Conservation (phyloP, 1,140 invertebrate species). For the Magallana gigas region DNA sequence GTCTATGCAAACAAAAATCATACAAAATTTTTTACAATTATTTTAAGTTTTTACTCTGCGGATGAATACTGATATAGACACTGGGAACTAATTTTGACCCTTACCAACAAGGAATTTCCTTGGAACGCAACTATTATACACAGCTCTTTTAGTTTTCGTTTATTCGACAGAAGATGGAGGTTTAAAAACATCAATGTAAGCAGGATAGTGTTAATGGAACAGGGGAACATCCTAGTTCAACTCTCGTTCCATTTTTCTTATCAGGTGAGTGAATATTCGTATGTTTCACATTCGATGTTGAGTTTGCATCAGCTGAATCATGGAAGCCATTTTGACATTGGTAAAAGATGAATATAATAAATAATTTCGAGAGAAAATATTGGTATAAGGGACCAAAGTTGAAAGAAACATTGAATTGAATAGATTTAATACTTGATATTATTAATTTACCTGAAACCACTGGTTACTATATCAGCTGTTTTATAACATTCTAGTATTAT, state of each 20-base stretch:
- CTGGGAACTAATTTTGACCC: conserved; percentile 8
- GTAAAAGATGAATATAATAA: too few relatives aligned
- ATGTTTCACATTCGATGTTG: too few relatives aligned
- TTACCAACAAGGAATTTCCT: conserved; percentile 31
- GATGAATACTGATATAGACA: not conserved
- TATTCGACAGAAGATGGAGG: conserved; percentile 59
- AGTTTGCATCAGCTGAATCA: conserved; percentile 43
- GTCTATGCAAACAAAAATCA: not conserved
- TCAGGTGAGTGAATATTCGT: conserved; percentile 55
- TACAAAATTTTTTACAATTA: not conserved
- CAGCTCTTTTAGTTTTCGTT: conserved; percentile 45
- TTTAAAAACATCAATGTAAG: conserved; percentile 66
- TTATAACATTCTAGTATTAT: too few relatives aligned
- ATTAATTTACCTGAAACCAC: too few relatives aligned
- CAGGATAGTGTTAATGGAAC: conserved; percentile 63
- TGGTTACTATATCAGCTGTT: too few relatives aligned
- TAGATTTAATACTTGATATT: too few relatives aligned
- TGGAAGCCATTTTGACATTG: conserved; percentile 42
- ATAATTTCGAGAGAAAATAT: too few relatives aligned
- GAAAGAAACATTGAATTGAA: too few relatives aligned
- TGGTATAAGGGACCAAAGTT: not conserved
- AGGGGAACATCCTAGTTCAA: conserved; percentile 64
- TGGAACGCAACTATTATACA: conserved; percentile 6
- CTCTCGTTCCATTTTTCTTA: conserved; percentile 54
- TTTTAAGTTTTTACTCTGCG: not conserved